Evolutionary conservation across 2,888 invertebrate genomes (phyloP).

Genomic region (Melanostoma scalare): DNA sequence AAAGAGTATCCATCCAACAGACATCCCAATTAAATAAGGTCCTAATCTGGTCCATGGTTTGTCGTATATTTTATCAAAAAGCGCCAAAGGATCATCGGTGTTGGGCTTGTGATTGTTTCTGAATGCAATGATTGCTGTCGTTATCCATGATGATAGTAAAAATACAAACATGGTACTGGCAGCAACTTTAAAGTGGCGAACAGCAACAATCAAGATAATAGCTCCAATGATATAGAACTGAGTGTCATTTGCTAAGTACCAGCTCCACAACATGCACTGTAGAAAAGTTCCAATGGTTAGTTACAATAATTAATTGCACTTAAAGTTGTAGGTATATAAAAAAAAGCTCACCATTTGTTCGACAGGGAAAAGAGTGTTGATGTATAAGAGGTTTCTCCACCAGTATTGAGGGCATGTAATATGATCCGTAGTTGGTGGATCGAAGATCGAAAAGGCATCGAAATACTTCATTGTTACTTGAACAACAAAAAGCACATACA

Average conservation of each 20-base stretch:
- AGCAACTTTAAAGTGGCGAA: conserved; percentile 90
- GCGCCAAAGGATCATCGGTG: conserved; percentile 90
- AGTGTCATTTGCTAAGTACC: conserved; percentile 94
- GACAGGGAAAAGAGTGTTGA: conserved; percentile 92
- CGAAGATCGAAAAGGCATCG: conserved; percentile 90
- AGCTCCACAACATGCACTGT: conserved; percentile 95
- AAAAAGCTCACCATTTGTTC: conserved; percentile 88
- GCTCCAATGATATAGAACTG: conserved; percentile 93
- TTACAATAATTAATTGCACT: conserved; percentile 2
- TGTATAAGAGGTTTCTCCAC: conserved; percentile 94
- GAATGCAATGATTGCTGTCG: conserved; percentile 91
- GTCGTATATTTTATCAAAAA: conserved; percentile 94
- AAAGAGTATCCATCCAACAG: conserved; percentile 91
- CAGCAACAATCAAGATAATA: conserved; percentile 90
- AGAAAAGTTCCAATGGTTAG: conserved; percentile 1
- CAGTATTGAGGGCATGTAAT: conserved; percentile 92
- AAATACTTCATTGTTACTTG: conserved; percentile 95
- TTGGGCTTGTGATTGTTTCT: conserved; percentile 90
- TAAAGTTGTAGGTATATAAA: background rate
- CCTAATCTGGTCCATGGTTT: conserved; percentile 94
- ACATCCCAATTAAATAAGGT: conserved; percentile 93
- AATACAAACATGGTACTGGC: conserved; percentile 86
- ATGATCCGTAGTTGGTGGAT: conserved; percentile 91
- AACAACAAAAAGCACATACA: conserved; percentile 91
- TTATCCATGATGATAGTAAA: conserved; percentile 89